Conservation (phyloP, 2,797 vertebrate species). For the Dermochelys coriacea region DNA sequence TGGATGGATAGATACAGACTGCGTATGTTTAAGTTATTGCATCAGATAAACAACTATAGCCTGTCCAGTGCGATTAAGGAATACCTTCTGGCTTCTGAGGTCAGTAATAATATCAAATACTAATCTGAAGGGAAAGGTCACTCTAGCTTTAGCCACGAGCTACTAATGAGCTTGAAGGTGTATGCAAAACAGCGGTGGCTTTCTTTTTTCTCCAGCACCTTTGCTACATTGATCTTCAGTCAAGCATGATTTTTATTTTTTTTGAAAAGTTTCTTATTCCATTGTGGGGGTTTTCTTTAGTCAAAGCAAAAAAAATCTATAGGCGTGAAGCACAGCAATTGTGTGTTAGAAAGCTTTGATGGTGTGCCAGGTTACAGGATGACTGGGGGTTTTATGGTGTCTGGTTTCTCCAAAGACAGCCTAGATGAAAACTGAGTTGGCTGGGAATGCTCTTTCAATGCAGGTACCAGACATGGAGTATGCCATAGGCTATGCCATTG, state of each 20-base stretch:
- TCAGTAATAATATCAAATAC: conserved; percentile 48
- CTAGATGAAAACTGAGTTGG: conserved; percentile 44
- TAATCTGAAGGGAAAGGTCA: conserved; percentile 51
- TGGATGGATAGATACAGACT: conserved; percentile 5
- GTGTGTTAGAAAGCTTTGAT: conserved; percentile 48
- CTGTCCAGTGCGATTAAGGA: conserved; percentile 57
- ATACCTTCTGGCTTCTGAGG: conserved; percentile 34
- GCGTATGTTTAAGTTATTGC: not conserved
- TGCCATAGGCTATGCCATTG: not conserved
- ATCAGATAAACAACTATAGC: conserved; percentile 3
- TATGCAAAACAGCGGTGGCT: conserved; percentile 56
- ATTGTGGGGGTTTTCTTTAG: conserved; percentile 67
- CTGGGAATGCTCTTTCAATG: not conserved
- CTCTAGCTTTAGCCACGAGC: conserved; percentile 50
- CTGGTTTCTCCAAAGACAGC: conserved; percentile 39
- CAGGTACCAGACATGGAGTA: not conserved
- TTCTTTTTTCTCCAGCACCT: conserved; percentile 46
- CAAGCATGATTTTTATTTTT: conserved; percentile 67
- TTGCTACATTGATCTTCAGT: conserved; percentile 69
- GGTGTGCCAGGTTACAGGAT: conserved; percentile 46
- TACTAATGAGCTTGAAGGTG: conserved; percentile 58
- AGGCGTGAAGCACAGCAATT: conserved; percentile 52
- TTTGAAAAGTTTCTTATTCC: conserved; percentile 63
- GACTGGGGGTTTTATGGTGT: conserved; percentile 54
- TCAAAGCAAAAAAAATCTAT: conserved; percentile 57